phyloP scores from a whole-genome alignment of 2,888 invertebrate genomes.

The Leptura quadrifasciata region DNA sequence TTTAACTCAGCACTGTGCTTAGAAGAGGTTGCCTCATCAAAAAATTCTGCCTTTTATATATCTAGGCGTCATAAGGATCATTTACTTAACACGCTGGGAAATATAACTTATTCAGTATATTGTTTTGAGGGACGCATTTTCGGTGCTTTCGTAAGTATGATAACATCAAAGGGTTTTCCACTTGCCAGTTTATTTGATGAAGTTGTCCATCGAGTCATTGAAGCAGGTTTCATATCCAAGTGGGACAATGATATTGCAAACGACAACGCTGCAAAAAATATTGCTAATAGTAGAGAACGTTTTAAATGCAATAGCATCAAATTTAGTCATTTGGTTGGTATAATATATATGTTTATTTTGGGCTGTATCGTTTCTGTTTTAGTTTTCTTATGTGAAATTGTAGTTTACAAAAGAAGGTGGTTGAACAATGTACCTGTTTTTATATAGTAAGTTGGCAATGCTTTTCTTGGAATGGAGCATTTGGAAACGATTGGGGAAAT shows the following conservation, averaged over 20 bases:
- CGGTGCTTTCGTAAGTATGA: background rate
- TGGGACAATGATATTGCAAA: slow-evolving; percentile 24
- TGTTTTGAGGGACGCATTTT: background rate
- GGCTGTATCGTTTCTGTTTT: background rate
- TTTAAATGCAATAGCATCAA: slow-evolving; percentile 2
- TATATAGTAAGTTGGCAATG: too few relatives aligned
- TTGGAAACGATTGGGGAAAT: too few relatives aligned
- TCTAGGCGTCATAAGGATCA: slow-evolving; percentile 11
- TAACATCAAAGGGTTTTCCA: slow-evolving; percentile 29
- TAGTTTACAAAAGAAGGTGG: background rate
- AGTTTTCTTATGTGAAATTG: background rate
- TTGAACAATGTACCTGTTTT: too few relatives aligned
- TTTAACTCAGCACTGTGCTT: slow-evolving; percentile 4
- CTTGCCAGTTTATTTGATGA: background rate
- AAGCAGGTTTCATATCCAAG: slow-evolving; percentile 22
- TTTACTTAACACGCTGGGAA: background rate
- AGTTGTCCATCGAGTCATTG: background rate
- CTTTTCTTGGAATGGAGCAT: too few relatives aligned
- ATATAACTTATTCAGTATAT: background rate
- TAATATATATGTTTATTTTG: background rate
- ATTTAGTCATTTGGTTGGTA: slow-evolving; percentile 8
- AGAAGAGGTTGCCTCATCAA: background rate
- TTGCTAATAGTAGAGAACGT: background rate
- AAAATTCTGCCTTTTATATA: background rate
- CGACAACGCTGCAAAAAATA: background rate